These are phyloP conservation scores for Coenonympha arcania DNA, from an alignment of 2,888 invertebrate species.

Conservation along the genomic window DNA sequence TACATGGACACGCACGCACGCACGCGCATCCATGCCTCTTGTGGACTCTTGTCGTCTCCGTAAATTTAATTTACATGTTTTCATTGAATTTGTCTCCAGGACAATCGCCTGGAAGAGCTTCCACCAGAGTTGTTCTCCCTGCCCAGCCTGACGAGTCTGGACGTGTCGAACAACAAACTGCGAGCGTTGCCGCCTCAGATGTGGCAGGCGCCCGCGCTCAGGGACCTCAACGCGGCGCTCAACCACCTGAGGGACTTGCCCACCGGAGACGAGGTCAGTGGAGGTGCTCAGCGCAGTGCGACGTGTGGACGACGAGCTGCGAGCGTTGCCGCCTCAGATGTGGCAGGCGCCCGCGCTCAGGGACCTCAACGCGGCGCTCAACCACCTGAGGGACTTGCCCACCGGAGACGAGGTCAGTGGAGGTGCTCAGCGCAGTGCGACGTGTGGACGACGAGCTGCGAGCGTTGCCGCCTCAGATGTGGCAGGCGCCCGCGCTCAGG, in stretches of 20 bases:
- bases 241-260: slow-evolving; percentile 88
- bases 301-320: slow-evolving; percentile 94
- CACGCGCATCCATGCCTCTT: background rate
- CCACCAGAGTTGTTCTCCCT: slow-evolving; percentile 88
- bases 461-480: slow-evolving; percentile 85
- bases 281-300: too few relatives aligned
- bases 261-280: slow-evolving; percentile 32
- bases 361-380: slow-evolving; percentile 91
- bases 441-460: slow-evolving; percentile 94
- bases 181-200: slow-evolving; percentile 85
- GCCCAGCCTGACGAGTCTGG: slow-evolving; percentile 84
- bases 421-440: too few relatives aligned
- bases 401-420: slow-evolving; percentile 32
- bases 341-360: slow-evolving; percentile 90
- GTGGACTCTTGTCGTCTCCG: background rate
- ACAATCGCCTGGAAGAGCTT: slow-evolving; percentile 88
- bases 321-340: slow-evolving; percentile 84
- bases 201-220: slow-evolving; percentile 89
- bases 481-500: slow-evolving; percentile 87
- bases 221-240: slow-evolving; percentile 91
- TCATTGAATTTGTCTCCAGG: slow-evolving; percentile 56
- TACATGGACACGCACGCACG: too few relatives aligned
- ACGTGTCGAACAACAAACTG: slow-evolving; percentile 95
- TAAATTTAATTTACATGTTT: background rate
- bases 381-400: slow-evolving; percentile 85